Conservation (phyloP, 2,888 invertebrate species). For the Pecten maximus region DNA sequence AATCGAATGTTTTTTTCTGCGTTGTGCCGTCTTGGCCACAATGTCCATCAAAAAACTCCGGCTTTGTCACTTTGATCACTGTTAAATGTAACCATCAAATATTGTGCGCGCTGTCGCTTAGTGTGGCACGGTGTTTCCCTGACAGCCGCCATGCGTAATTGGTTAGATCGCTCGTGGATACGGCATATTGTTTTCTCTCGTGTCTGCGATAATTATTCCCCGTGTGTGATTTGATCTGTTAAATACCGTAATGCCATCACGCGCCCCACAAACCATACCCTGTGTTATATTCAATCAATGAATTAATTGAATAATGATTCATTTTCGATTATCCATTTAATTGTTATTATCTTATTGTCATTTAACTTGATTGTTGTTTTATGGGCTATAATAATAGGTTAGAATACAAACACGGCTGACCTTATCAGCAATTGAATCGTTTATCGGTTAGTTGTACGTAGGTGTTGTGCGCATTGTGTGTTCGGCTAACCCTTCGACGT, state of each 20-base stretch:
- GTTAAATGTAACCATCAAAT: conserved; percentile 15
- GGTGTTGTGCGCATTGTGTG: neutral
- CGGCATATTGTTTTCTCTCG: conserved; percentile 22
- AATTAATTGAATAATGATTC: conserved; percentile 47
- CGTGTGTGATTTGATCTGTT: conserved; percentile 24
- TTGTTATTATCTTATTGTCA: conserved; percentile 38
- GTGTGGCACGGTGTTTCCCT: neutral
- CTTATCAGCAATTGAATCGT: conserved; percentile 26
- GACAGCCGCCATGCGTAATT: conserved; percentile 2
- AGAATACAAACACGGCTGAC: conserved; percentile 18
- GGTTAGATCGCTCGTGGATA: conserved; percentile 10
- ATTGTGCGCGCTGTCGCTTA: neutral
- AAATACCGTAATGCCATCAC: conserved; percentile 8
- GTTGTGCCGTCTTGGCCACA: neutral
- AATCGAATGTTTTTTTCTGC: neutral
- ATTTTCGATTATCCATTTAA: conserved; percentile 39
- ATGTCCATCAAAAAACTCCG: neutral
- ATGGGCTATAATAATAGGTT: conserved; percentile 39
- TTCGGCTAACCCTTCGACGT: neutral
- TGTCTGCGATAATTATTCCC: conserved; percentile 33
- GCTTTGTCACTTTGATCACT: neutral
- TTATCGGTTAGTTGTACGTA: conserved; percentile 35
- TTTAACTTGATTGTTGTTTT: conserved; percentile 43
- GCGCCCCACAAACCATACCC: conserved; percentile 18
- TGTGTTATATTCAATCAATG: conserved; percentile 24